Conservation (phyloP, 2,797 vertebrate genomes). For the Pangasius mekongensis region DNA sequence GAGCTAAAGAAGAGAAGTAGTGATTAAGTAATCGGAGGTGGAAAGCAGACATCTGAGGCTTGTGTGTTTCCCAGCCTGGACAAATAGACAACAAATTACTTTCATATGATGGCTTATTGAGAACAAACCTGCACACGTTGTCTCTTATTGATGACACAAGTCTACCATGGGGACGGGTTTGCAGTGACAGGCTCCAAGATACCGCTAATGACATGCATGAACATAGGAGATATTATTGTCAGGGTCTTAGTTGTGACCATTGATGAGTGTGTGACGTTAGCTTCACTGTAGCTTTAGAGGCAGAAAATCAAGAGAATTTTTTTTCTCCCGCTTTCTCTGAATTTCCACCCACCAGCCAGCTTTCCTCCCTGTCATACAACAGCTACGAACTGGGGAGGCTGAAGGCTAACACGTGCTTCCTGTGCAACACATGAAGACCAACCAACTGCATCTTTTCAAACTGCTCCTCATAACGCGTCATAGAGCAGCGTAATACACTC, state of each 20-base stretch:
- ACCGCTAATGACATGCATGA: neutral
- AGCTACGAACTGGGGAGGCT: neutral
- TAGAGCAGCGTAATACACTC: neutral
- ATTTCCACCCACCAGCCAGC: too few relatives aligned
- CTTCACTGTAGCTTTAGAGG: neutral
- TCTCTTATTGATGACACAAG: constrained; percentile 32
- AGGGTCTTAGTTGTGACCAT: neutral
- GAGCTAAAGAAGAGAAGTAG: neutral
- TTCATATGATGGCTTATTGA: constrained; percentile 77
- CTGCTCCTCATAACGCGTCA: neutral
- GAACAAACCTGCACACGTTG: constrained; percentile 72
- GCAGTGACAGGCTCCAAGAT: neutral
- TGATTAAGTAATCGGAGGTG: neutral
- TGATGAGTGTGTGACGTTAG: neutral
- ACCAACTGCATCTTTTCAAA: neutral
- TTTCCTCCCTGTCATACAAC: too few relatives aligned
- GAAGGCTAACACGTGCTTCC: neutral
- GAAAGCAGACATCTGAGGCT: constrained; percentile 32
- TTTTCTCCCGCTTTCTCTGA: too few relatives aligned
- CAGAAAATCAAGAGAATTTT: neutral
- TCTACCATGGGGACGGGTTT: constrained; percentile 31
- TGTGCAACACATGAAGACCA: neutral
- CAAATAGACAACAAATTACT: constrained; percentile 82
- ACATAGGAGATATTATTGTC: neutral
- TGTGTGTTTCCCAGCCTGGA: constrained; percentile 71